Base-by-base conservation (phyloP, 2,797 vertebrate species). In the Scarus forsteni region DNA sequence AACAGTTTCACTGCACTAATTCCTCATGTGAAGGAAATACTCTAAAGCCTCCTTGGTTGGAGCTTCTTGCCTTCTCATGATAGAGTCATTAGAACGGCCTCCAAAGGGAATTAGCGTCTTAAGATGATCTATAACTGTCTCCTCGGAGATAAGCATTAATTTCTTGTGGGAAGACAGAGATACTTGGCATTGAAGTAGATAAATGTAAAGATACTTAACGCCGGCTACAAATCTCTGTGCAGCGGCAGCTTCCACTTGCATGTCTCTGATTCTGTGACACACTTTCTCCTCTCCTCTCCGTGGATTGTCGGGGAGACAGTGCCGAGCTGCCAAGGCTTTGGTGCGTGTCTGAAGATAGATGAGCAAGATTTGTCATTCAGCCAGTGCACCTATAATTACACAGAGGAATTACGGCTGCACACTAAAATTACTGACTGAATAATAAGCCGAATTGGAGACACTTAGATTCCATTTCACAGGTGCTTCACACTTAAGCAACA, bases 311-410 rank as follows among this genome's bases (percentile, higher is more conserved):
- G 39, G 68, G 54, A 63, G 81, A 69, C 51, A 50, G 60, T 53
- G 56, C 60, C 10, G 9, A 9, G 39, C 54, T 84, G 60, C 58
- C 65, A 79, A 78, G 72, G 35, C 78, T 56, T 45, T 15, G 61
- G 56, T 72, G 75, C 62, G 13, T 82, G 67, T 83, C 81, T 66
- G 63, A 75, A 85, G 78, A 87, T 80, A 65, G 79, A 86, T 83
- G 73, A 77, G 72, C 36, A 48, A 56, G 66, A 83, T 86, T 84
- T 85, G 77, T 87, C 78, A 84, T 85, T 85, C 85, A 82, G 77
- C 55, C 66, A 44, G 74, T 64, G 75, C 70, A 71, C 53, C 75
- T 80, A 66, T 83, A 88, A 89, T 89, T 89, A 88, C 80, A 81
- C 79, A 70, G 59, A 85, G 73, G 76, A 86, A 85, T 86, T 88